Evolutionary conservation across 2,797 vertebrate genomes (phyloP), one percentile per base, ranked within the genome.

Genomic region (Vespertilio murinus): DNA sequence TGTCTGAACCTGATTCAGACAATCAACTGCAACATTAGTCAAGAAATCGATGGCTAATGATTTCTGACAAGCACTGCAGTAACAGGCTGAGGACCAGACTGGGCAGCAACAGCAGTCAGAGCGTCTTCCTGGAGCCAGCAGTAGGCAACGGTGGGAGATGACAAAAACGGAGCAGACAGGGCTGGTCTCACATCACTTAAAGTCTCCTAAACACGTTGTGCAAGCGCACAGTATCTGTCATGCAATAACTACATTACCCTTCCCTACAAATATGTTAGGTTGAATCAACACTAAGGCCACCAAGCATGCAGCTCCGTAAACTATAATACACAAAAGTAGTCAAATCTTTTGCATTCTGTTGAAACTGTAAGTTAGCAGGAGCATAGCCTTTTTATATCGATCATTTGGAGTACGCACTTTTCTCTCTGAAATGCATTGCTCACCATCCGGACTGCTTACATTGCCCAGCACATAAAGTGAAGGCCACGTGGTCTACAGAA

Each of bases 1-100:
- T 98, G 97, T 98, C 98, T 97, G 98, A 98, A 98, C 98, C 98
- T 97, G 98, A 98, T 98, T 99, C 98, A 98, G 98, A 98, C 98
- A 98, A 98, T 99, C 98, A 98, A 97, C 98, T 98, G 98, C 98
- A 98, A 98, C 99, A 99, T 99, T 99, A 99, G 99, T 99, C 99
- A 99, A 98, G 96, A 98, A 97, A 98, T 98, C 98, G 96, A 97
- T 94, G 97, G 97, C 98, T 99, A 99, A 99, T 98, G 98, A 98
- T 97, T 99, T 98, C 98, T 99, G 99, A 99, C 99, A 99, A 98
- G 98, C 95, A 25, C 98, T 94, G 97, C 97, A 97, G 97, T 98
- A 98, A 98, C 98, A 98, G 98, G 97, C 98, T 96, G 97, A 97
- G 93, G 96, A 98, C 97, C 98, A 98, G 97, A 86, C 97, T 95